Evolutionary conservation across 2,888 invertebrate species (phyloP), one percentile per base, ranked within the genome.

Genomic region (Dioctria rufipes): DNA sequence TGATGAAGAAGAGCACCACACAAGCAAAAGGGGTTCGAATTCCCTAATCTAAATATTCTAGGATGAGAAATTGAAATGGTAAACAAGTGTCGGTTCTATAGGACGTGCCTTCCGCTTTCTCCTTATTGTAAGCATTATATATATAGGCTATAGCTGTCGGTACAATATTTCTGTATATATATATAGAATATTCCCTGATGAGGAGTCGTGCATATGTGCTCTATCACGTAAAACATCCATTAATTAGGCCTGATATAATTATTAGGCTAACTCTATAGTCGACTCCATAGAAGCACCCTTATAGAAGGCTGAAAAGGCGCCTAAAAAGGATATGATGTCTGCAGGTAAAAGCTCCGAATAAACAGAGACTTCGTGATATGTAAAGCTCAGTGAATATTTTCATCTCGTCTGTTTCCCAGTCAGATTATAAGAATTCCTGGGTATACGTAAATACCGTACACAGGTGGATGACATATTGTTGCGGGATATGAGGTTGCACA

Each of bases 161-260:
- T 8, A 63, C 63, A 3, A 63, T 63, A 37, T 37, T 63, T 63
- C 39, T 5, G 37, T 25, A 25, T 2, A 25, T 25, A 2, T 25
- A 25, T 25, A 25, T 25, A 25, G 25, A 25, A 25, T 25, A 25
- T 25, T 51, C 13, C 40, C 42, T 66, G 66, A 66, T 46, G 60
- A 60, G 73, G 46, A 60, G 43, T 54, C 73, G 39, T 60, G 60
- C 79, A 79, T 81, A 75, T 79, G 79, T 81, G 79, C 80, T 71
- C 60, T 60, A 79, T 79, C 79, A 81, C 81, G 81, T 81, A 81
- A 80, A 80, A 81, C 60, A 46, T 73, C 78, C 81, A 81, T 81
- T 81, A 81, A 81, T 81, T 81, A 81, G 81, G 66, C 66, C 60
- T 65, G 66, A 73, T 49, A 75, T 75, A 81, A 81, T 81, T 81